A percentile compares a stretch with the other conserved stretches of the same genome.
Evolutionary conservation across 1,140 invertebrate species (phyloP).

Genomic region (Pachypsylla venusta): DNA sequence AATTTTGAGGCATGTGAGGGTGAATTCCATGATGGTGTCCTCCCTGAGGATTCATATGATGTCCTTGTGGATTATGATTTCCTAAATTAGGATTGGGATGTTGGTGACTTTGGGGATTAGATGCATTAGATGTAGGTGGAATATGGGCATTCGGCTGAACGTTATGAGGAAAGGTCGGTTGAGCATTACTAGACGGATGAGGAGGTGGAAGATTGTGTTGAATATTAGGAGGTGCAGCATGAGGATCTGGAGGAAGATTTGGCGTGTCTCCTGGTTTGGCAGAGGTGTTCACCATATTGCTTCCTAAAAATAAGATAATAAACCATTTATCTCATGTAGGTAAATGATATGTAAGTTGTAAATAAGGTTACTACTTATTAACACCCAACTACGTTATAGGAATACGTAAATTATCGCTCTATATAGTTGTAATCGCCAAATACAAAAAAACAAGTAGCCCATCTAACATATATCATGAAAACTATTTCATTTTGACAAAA

Average conservation of each 20-base stretch:
- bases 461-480: too few relatives aligned
- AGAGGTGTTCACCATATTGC: not conserved
- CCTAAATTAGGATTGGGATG: not conserved
- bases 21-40: not conserved
- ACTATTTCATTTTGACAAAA: too few relatives aligned
- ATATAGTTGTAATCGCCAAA: too few relatives aligned
- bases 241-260: not conserved
- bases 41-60: not conserved
- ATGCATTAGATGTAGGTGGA: conserved; percentile 3
- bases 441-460: too few relatives aligned
- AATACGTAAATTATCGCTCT: too few relatives aligned
- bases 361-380: too few relatives aligned
- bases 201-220: not conserved
- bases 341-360: too few relatives aligned
- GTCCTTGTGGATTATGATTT: not conserved
- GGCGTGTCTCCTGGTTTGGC: not conserved
- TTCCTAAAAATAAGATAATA: not conserved
- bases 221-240: conserved; percentile 1
- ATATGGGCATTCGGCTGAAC: not conserved
- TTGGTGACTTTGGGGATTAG: not conserved
- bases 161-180: not conserved
- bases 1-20: not conserved
- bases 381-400: too few relatives aligned
- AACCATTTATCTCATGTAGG: too few relatives aligned
- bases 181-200: not conserved